Percentiles rank a stretch among this genome's conserved stretches.
phyloP scores from a whole-genome alignment of 2,113 vertebrate species.

The Atlantisia rogersi region DNA sequence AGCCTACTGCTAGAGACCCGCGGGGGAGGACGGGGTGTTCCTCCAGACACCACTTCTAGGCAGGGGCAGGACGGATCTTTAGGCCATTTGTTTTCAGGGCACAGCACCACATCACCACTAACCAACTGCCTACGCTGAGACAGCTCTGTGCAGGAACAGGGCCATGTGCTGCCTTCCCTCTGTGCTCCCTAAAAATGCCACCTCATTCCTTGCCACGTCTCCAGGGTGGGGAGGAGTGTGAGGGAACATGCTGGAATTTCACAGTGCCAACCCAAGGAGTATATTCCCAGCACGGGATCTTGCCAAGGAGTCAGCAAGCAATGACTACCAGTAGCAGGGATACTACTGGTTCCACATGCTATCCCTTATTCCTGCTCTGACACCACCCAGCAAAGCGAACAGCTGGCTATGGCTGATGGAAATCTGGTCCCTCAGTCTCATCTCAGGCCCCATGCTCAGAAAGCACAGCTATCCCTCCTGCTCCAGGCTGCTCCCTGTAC shows the following conservation, averaged over 20 bases:
- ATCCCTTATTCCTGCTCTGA: not conserved
- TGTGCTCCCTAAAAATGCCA: not conserved
- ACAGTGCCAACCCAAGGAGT: not conserved
- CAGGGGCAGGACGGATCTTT: not conserved
- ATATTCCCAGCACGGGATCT: not conserved
- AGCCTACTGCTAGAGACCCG: not conserved
- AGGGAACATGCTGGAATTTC: not conserved
- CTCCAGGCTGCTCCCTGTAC: not conserved
- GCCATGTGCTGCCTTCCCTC: not conserved
- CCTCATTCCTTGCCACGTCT: not conserved
- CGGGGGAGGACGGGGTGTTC: not conserved
- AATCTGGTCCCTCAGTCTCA: accelerated
- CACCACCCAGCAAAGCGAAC: accelerated
- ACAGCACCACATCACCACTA: not conserved
- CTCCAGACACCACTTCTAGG: not conserved
- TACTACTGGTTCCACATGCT: not conserved
- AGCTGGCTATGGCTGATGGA: not conserved
- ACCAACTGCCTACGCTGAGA: not conserved
- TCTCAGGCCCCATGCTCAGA: accelerated
- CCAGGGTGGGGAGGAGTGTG: not conserved
- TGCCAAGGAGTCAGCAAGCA: not conserved
- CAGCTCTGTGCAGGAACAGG: not conserved
- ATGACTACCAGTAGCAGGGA: not conserved
- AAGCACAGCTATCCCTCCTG: not conserved
- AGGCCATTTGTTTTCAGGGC: not conserved